These are phyloP conservation scores for Hypena proboscidalis DNA, from an alignment of 2,888 invertebrate species.

Conservation along the genomic window DNA sequence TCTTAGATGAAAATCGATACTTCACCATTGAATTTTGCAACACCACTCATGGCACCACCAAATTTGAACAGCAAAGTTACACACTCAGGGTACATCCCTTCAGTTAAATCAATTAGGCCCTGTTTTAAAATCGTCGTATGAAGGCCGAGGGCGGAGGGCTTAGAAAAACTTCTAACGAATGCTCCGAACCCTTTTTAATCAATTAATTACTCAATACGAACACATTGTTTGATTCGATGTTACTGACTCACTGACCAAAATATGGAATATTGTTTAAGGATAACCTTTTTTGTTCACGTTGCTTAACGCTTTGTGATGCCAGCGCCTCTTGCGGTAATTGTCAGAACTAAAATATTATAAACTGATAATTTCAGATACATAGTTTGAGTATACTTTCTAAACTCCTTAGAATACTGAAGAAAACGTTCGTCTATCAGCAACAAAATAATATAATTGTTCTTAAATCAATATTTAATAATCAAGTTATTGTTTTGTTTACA, in stretches of 20 bases:
- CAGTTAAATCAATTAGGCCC: constrained; percentile 76
- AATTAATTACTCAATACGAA: constrained; percentile 77
- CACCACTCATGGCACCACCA: constrained; percentile 1
- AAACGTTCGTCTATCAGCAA: neutral
- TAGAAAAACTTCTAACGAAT: constrained; percentile 80
- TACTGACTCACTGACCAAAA: constrained; percentile 17
- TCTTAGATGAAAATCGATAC: too few relatives aligned
- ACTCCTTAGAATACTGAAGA: too few relatives aligned
- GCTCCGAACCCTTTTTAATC: constrained; percentile 76
- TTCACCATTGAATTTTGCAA: neutral
- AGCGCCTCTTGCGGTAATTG: too few relatives aligned
- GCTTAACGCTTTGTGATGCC: too few relatives aligned
- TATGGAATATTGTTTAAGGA: neutral
- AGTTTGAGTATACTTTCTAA: too few relatives aligned
- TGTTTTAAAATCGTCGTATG: constrained; percentile 58
- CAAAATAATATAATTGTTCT: constrained; percentile 12
- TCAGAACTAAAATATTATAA: too few relatives aligned
- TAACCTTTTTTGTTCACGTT: too few relatives aligned
- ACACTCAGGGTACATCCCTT: constrained; percentile 55
- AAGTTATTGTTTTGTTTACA: constrained; percentile 72
- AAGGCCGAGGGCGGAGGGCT: constrained; percentile 49
- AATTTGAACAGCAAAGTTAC: constrained; percentile 34
- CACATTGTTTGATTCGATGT: constrained; percentile 61
- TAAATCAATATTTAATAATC: constrained; percentile 76
- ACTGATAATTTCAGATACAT: too few relatives aligned